Conservation (phyloP, 2,797 vertebrate genomes). For the Neostethus bicornis region DNA sequence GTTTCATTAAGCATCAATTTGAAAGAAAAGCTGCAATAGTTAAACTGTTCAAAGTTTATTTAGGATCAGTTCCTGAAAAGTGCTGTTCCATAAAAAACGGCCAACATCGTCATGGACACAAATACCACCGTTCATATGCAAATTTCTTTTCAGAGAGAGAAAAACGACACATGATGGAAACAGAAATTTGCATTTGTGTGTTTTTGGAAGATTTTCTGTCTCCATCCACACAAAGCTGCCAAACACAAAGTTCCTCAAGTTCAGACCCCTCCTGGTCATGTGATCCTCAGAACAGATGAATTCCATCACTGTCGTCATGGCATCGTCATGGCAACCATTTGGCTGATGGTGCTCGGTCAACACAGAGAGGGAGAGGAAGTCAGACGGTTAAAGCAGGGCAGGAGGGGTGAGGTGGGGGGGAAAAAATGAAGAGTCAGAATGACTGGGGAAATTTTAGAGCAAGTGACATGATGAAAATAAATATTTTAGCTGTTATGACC, state of each 20-base stretch:
- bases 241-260: slow-evolving; percentile 41
- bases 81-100: neutral
- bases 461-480: slow-evolving; percentile 35
- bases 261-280: slow-evolving; percentile 55
- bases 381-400: slow-evolving; percentile 1
- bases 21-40: neutral
- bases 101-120: neutral
- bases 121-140: neutral
- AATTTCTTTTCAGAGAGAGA: neutral
- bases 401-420: slow-evolving; percentile 15
- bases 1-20: neutral
- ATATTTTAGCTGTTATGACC: slow-evolving; percentile 43
- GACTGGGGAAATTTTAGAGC: slow-evolving; percentile 8
- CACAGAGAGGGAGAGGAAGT: slow-evolving; percentile 30
- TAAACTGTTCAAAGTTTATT: neutral
- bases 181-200: neutral
- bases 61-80: neutral
- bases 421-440: slow-evolving; percentile 23
- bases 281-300: slow-evolving; percentile 43
- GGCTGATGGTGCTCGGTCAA: slow-evolving; percentile 56
- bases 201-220: slow-evolving; percentile 1
- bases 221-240: slow-evolving; percentile 4
- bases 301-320: slow-evolving; percentile 72
- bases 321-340: slow-evolving; percentile 71
- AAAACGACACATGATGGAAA: neutral